Evolutionary conservation across 2,797 vertebrate genomes (phyloP).

Genomic region (Bothrops alternatus): DNA sequence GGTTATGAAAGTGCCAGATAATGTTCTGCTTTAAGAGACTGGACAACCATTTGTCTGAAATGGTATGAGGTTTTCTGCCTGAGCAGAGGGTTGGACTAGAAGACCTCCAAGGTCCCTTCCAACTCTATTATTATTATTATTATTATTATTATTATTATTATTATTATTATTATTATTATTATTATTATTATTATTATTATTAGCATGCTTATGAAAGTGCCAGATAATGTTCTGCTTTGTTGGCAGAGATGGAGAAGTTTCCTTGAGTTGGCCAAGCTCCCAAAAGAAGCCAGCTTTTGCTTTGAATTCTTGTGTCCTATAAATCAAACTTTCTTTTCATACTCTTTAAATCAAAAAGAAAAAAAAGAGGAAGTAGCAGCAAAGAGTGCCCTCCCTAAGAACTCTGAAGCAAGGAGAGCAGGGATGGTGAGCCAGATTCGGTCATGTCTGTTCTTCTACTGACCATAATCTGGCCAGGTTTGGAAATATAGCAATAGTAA

Average conservation of each 20-base stretch:
- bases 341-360: neutral
- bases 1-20: too few species aligned
- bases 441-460: neutral
- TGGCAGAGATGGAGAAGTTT: neutral
- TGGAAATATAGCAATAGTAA: neutral
- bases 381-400: neutral
- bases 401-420: neutral
- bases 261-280: neutral
- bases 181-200: too few species aligned
- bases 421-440: neutral
- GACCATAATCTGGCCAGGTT: neutral
- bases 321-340: neutral
- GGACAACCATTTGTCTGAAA: too few species aligned
- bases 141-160: too few species aligned
- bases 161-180: too few species aligned
- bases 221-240: neutral
- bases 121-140: too few species aligned
- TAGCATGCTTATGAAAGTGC: neutral
- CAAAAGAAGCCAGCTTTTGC: neutral
- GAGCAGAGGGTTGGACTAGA: too few species aligned
- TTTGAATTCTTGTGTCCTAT: neutral
- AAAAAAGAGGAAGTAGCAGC: neutral
- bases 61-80: too few species aligned
- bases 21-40: too few species aligned
- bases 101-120: too few species aligned